These are phyloP conservation scores for Plemyria rubiginata DNA, from an alignment of 2,888 invertebrate species.

Conservation along the genomic window DNA sequence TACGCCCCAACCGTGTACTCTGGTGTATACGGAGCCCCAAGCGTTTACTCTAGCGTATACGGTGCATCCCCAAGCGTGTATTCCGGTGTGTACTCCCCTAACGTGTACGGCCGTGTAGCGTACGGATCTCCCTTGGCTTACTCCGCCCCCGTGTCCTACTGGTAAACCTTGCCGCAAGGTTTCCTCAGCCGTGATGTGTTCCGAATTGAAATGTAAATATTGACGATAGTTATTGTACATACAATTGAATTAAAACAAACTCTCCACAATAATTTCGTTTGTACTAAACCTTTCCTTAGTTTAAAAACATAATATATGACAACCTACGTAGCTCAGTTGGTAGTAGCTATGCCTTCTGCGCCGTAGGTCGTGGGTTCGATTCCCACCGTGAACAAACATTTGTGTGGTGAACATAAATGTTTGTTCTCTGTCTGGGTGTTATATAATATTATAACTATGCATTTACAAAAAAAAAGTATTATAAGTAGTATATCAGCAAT, in stretches of 20 bases:
- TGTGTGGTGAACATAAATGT: no score
- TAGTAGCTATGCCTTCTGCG: no score
- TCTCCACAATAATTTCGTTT: constrained; percentile 20
- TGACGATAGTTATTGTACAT: constrained; percentile 56
- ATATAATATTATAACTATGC: no score
- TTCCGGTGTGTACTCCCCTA: constrained; percentile 45
- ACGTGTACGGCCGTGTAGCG: constrained; percentile 35
- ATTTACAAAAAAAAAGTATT: no score
- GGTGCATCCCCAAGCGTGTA: constrained; percentile 30
- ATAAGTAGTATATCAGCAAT: no score
- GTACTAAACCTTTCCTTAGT: not conserved
- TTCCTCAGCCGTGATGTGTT: constrained; percentile 58
- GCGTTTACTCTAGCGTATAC: constrained; percentile 45
- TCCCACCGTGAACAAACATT: no score
- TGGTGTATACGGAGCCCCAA: constrained; percentile 45
- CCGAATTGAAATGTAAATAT: constrained; percentile 60
- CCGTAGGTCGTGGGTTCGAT: no score
- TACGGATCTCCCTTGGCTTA: constrained; percentile 52
- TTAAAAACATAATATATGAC: no score
- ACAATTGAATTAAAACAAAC: constrained; percentile 47
- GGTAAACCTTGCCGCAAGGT: constrained; percentile 51
- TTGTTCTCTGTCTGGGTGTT: no score
- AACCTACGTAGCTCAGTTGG: no score
- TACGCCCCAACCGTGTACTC: constrained; percentile 44
- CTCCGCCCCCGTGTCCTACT: constrained; percentile 69